These are phyloP conservation scores for Staurois parvus DNA, from an alignment of 2,797 vertebrate species.

Conservation along the genomic window DNA sequence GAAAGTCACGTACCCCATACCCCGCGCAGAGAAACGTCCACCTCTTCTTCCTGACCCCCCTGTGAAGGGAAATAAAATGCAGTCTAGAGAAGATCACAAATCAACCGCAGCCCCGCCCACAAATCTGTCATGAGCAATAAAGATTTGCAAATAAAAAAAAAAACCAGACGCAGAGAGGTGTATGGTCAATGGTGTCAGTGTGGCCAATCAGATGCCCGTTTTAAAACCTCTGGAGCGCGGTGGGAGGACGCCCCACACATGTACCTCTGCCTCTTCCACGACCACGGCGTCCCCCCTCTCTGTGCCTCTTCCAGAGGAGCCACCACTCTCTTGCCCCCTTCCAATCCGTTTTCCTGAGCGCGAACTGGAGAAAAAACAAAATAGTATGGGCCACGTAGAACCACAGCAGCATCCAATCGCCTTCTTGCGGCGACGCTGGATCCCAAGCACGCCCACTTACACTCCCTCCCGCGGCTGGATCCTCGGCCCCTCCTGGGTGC, in stretches of 20 bases:
- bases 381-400: not conserved
- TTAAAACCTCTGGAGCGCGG: too few relatives aligned
- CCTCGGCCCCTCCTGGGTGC: constrained; percentile 88
- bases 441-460: constrained; percentile 74
- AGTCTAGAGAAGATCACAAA: too few relatives aligned
- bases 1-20: constrained; percentile 92
- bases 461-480: constrained; percentile 93
- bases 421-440: not conserved
- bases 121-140: too few relatives aligned
- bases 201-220: too few relatives aligned
- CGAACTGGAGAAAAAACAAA: constrained; percentile 79
- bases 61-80: constrained; percentile 65
- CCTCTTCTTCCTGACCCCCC: constrained; percentile 90
- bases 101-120: not conserved
- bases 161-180: too few relatives aligned
- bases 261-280: constrained; percentile 95
- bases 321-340: constrained; percentile 85
- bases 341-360: constrained; percentile 96
- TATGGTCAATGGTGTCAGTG: too few relatives aligned
- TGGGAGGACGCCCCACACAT: not conserved
- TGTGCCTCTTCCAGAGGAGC: constrained; percentile 86
- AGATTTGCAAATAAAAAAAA: too few relatives aligned
- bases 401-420: not conserved
- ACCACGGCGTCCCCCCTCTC: constrained; percentile 93
- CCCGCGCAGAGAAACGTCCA: constrained; percentile 96